Conservation (phyloP, 2,888 invertebrate species). For the Monopis laevigella region DNA sequence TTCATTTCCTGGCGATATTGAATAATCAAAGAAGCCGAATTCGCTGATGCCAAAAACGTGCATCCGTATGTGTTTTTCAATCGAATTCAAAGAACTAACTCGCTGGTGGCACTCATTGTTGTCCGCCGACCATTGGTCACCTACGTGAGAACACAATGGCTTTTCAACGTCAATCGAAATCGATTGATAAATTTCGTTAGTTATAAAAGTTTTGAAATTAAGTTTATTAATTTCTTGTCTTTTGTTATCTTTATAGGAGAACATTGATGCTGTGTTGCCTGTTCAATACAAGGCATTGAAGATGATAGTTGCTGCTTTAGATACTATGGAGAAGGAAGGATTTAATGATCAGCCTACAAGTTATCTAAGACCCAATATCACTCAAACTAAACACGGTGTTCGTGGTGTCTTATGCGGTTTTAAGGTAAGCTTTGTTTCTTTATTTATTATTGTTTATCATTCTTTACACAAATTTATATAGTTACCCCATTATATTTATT, state of each 20-base stretch:
- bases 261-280: conserved; percentile 52
- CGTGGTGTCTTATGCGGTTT: conserved; percentile 75
- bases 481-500: neutral
- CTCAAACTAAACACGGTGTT: conserved; percentile 67
- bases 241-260: conserved; percentile 36
- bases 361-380: conserved; percentile 59
- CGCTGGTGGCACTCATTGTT: conserved; percentile 63
- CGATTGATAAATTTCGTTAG: neutral
- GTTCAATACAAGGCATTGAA: conserved; percentile 74
- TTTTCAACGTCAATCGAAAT: conserved; percentile 32
- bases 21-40: conserved; percentile 44
- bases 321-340: conserved; percentile 69
- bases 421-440: conserved; percentile 50
- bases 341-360: conserved; percentile 38
- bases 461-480: neutral
- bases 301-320: conserved; percentile 74
- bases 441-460: neutral
- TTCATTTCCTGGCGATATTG: conserved; percentile 35
- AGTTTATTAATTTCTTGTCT: neutral
- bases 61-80: conserved; percentile 62
- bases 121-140: conserved; percentile 41
- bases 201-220: neutral
- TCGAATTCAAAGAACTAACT: conserved; percentile 57
- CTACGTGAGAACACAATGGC: conserved; percentile 63
- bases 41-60: conserved; percentile 64